These are phyloP conservation scores for Hemiprocne comata DNA, from an alignment of 2,113 vertebrate genomes.

Conservation along the genomic window DNA sequence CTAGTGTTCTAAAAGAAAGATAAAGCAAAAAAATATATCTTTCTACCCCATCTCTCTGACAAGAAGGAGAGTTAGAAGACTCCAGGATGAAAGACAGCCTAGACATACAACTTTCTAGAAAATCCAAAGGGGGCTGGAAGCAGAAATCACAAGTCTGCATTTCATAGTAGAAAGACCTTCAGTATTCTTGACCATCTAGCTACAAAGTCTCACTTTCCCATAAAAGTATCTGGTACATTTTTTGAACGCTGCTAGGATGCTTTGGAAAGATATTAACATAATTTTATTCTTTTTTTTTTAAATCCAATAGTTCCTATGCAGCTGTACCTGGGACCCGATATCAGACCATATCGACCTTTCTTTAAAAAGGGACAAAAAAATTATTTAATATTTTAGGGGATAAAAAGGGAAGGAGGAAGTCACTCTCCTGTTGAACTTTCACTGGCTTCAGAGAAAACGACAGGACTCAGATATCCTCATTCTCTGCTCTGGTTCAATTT, in stretches of 20 bases:
- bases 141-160: not conserved
- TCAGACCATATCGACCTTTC: not conserved
- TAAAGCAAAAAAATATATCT: not conserved
- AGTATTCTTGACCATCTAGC: not conserved
- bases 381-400: not conserved
- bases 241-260: not conserved
- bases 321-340: not conserved
- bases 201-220: not conserved
- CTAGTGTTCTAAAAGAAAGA: not conserved
- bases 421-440: not conserved
- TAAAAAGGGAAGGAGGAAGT: not conserved
- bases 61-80: not conserved
- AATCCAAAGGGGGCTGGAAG: not conserved
- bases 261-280: not conserved
- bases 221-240: not conserved
- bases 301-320: not conserved
- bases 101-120: not conserved
- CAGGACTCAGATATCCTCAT: not conserved
- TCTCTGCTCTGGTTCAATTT: conserved; percentile 31
- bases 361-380: not conserved
- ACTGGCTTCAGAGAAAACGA: not conserved
- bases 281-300: not conserved
- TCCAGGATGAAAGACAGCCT: not conserved
- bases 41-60: not conserved
- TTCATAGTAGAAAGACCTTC: not conserved